Conservation (phyloP, 2,113 vertebrate species). For the Pampusana beccarii region DNA sequence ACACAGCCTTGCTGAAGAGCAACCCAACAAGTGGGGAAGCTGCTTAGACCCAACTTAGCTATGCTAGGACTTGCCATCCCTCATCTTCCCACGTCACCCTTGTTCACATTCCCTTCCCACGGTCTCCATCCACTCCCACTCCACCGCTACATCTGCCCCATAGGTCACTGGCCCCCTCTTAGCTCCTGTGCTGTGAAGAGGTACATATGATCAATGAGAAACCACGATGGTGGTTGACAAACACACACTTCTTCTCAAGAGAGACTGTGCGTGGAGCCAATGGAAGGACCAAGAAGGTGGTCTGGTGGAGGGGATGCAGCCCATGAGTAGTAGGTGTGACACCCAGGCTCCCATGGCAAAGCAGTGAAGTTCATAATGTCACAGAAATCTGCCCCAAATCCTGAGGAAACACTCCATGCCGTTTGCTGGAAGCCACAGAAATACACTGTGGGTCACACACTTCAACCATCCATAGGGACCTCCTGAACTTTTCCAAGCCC, state of each 20-base stretch:
- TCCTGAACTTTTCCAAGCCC: not conserved
- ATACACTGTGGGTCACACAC: not conserved
- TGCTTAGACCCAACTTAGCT: not conserved
- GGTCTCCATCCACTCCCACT: not conserved
- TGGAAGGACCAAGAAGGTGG: not conserved
- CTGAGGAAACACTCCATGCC: accelerated
- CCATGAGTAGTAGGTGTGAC: not conserved
- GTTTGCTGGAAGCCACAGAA: not conserved
- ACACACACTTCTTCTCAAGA: not conserved
- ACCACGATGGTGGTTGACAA: not conserved
- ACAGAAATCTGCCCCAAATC: not conserved
- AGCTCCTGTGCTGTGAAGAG: not conserved
- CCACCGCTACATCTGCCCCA: not conserved
- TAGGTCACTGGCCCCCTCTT: not conserved
- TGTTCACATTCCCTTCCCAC: not conserved
- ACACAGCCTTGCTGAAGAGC: not conserved
- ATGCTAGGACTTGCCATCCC: not conserved
- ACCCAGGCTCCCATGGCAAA: not conserved
- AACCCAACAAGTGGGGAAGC: not conserved
- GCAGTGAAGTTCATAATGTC: not conserved
- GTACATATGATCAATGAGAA: not conserved
- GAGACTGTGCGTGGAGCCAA: not conserved
- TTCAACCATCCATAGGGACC: not conserved
- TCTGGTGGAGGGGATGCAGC: not conserved
- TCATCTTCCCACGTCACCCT: not conserved